phyloP scores from a whole-genome alignment of 1,140 invertebrate genomes.

The Stenopsyche tienmushanensis region DNA sequence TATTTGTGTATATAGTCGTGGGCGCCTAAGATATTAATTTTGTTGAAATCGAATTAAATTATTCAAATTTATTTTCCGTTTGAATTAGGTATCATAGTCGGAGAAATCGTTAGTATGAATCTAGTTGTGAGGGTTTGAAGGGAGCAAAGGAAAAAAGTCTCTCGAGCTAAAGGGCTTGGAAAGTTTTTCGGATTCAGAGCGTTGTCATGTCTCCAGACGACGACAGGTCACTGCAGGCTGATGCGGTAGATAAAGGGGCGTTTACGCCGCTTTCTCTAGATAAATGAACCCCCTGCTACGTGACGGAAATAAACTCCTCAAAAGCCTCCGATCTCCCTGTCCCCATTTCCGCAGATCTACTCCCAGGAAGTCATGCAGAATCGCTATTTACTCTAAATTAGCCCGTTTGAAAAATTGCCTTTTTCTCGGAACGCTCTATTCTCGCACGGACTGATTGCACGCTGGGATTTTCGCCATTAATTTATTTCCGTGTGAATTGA shows the following conservation, averaged over 20 bases:
- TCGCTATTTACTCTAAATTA: slow-evolving; percentile 39
- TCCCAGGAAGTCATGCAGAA: slow-evolving; percentile 37
- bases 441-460: background rate
- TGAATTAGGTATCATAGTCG: too few species aligned
- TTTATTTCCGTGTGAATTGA: too few species aligned
- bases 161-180: too few species aligned
- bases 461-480: too few species aligned
- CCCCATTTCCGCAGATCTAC: background rate
- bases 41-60: too few species aligned
- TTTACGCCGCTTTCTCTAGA: slow-evolving; percentile 29
- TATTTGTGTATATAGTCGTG: too few species aligned
- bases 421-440: background rate
- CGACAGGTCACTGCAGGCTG: slow-evolving; percentile 4
- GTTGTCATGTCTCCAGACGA: slow-evolving; percentile 17
- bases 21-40: too few species aligned
- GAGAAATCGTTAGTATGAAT: too few species aligned
- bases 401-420: slow-evolving; percentile 38
- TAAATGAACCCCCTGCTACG: slow-evolving; percentile 36
- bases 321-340: slow-evolving; percentile 11
- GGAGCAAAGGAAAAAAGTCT: too few species aligned
- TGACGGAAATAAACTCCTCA: slow-evolving; percentile 36
- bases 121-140: too few species aligned
- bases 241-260: slow-evolving; percentile 16
- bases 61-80: too few species aligned
- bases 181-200: too few species aligned